These are phyloP conservation scores for Dendrophyllia cribrosa DNA, from an alignment of 64 coral and sea anemone genomes.

Conservation along the genomic window DNA sequence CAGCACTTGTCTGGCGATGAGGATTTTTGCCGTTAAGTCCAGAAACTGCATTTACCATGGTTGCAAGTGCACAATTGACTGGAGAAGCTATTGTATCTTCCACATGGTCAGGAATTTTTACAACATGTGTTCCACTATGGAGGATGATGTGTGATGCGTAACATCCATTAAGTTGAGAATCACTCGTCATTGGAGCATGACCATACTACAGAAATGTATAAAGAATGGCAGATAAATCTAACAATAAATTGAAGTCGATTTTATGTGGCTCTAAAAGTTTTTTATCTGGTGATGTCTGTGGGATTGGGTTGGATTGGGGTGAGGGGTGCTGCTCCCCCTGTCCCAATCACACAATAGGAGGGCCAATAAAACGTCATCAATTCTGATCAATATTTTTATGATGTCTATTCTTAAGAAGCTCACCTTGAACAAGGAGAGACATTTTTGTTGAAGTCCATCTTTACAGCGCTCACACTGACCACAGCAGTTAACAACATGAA, in stretches of 20 bases:
- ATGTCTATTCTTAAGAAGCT: neutral
- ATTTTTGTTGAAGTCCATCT: conserved; percentile 91
- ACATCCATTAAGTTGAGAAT: conserved; percentile 91
- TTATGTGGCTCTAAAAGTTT: no score
- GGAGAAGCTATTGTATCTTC: conserved; percentile 82
- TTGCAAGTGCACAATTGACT: conserved; percentile 94
- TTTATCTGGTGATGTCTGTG: no score
- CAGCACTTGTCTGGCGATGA: conserved; percentile 52
- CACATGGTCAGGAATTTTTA: conserved; percentile 74
- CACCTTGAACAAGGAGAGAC: conserved; percentile 92
- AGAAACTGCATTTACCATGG: conserved; percentile 90
- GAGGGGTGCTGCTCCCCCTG: no score
- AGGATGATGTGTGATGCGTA: conserved; percentile 95
- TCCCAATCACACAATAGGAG: no score
- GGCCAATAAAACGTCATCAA: no score
- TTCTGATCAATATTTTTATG: neutral
- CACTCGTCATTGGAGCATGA: conserved; percentile 71
- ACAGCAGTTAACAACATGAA: conserved; percentile 88
- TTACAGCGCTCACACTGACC: conserved; percentile 74
- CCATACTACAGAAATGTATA: conserved; percentile 72
- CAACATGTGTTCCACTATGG: conserved; percentile 89
- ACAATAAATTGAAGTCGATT: no score
- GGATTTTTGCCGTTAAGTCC: conserved; percentile 40
- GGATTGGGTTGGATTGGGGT: no score
- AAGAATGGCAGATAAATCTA: no score